Conservation (phyloP, 2,888 invertebrate species). For the Brachyptera putata region DNA sequence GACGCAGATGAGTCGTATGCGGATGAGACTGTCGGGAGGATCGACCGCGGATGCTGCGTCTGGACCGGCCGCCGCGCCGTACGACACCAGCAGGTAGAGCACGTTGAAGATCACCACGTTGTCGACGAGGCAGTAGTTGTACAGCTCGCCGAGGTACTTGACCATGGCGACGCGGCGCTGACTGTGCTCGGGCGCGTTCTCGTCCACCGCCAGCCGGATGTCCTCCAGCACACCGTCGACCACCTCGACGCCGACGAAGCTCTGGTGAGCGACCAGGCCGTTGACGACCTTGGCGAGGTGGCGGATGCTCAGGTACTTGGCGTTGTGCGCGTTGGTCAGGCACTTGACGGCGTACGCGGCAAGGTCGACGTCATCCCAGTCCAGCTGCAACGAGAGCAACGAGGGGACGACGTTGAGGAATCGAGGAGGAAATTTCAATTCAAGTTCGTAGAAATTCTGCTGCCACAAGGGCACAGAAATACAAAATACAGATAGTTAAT, state of each 20-base stretch:
- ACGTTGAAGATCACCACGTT: slow-evolving; percentile 83
- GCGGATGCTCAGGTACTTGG: slow-evolving; percentile 82
- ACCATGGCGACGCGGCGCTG: slow-evolving; percentile 90
- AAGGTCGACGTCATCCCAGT: slow-evolving; percentile 80
- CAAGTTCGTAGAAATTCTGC: too few species aligned
- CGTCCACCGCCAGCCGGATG: slow-evolving; percentile 81
- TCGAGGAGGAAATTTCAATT: too few species aligned
- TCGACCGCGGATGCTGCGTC: slow-evolving; percentile 65
- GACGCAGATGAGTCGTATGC: slow-evolving; percentile 82
- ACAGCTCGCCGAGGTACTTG: slow-evolving; percentile 94
- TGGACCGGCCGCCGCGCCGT: slow-evolving; percentile 78
- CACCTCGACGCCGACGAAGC: slow-evolving; percentile 82
- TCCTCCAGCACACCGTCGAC: slow-evolving; percentile 95
- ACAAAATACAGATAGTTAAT: too few species aligned
- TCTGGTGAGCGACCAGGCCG: slow-evolving; percentile 78
- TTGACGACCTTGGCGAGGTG: slow-evolving; percentile 87
- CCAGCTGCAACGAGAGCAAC: slow-evolving; percentile 49
- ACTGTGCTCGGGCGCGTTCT: slow-evolving; percentile 84
- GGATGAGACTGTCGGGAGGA: slow-evolving; percentile 84
- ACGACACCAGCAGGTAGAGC: slow-evolving; percentile 86
- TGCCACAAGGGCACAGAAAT: too few species aligned
- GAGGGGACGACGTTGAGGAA: too few species aligned
- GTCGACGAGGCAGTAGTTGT: slow-evolving; percentile 92
- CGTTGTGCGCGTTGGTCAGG: slow-evolving; percentile 82
- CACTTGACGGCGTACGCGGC: slow-evolving; percentile 77